Conservation (phyloP, 2,113 vertebrate genomes). For the Hiodon alosoides region DNA sequence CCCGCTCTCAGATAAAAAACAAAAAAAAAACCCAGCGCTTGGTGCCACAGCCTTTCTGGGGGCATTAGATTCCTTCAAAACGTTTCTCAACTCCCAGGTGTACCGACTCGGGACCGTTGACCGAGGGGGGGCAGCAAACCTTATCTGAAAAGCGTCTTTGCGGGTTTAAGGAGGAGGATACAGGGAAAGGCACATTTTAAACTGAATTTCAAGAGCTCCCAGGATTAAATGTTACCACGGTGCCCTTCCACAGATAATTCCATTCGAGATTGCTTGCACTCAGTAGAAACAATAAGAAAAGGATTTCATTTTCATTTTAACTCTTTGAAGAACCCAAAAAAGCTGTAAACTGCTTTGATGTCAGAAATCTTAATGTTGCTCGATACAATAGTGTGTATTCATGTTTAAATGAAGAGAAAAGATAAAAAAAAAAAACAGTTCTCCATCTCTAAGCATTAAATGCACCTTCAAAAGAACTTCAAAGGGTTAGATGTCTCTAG, state of each 20-base stretch:
- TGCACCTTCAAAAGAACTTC: conserved; percentile 26
- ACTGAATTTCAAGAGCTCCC: background rate
- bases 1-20: background rate
- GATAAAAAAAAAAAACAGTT: conserved; percentile 8
- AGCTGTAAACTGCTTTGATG: conserved; percentile 31
- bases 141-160: background rate
- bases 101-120: too few species aligned
- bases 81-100: too few species aligned
- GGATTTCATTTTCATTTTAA: conserved; percentile 18
- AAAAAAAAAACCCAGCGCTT: too few species aligned
- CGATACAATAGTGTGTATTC: conserved; percentile 26
- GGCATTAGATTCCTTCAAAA: background rate
- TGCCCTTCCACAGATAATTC: conserved; percentile 2
- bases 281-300: conserved; percentile 8
- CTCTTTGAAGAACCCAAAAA: conserved; percentile 27
- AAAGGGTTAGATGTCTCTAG: conserved; percentile 12
- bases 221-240: too few species aligned
- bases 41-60: background rate
- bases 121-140: background rate
- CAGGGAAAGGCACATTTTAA: background rate
- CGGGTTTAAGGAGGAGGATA: background rate
- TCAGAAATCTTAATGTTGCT: conserved; percentile 22
- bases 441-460: conserved; percentile 22
- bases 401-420: conserved; percentile 30
- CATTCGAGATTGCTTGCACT: background rate